Evolutionary conservation across 2,888 invertebrate species (phyloP).

Genomic region (Troides oblongomaculatus): DNA sequence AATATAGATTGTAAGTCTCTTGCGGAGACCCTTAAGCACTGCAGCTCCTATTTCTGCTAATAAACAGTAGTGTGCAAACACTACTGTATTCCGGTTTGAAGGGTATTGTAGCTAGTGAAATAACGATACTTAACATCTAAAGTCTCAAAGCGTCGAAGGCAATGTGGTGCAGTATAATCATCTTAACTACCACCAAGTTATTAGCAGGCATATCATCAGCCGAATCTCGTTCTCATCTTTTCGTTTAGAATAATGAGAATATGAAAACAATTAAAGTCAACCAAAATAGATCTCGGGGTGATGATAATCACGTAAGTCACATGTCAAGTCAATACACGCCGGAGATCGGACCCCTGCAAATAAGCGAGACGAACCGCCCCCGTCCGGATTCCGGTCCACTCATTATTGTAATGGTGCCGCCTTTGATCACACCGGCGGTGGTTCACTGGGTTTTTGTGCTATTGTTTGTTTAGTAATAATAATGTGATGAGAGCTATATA

Average conservation of each 20-base stretch:
- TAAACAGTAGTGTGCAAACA: too few relatives aligned
- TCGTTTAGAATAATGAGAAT: background rate
- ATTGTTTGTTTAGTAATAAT: slow-evolving; percentile 18
- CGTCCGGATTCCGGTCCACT: slow-evolving; percentile 32
- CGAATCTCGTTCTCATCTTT: too few relatives aligned
- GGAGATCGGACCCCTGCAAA: slow-evolving; percentile 22
- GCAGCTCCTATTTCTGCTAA: too few relatives aligned
- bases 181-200: too few relatives aligned
- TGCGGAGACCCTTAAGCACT: too few relatives aligned
- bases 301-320: slow-evolving; percentile 38
- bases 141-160: too few relatives aligned
- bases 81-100: too few relatives aligned
- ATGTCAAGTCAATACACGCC: slow-evolving; percentile 37
- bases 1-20: too few relatives aligned
- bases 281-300: slow-evolving; percentile 30
- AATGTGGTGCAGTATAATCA: too few relatives aligned
- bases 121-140: too few relatives aligned
- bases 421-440: slow-evolving; percentile 17
- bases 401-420: slow-evolving; percentile 35
- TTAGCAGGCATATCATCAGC: too few relatives aligned
- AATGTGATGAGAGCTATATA: background rate
- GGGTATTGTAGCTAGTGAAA: too few relatives aligned
- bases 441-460: slow-evolving; percentile 18
- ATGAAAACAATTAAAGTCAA: slow-evolving; percentile 35
- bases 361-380: slow-evolving; percentile 18